Conservation (phyloP, 2,113 vertebrate species). For the Cynopterus brachyotis region DNA sequence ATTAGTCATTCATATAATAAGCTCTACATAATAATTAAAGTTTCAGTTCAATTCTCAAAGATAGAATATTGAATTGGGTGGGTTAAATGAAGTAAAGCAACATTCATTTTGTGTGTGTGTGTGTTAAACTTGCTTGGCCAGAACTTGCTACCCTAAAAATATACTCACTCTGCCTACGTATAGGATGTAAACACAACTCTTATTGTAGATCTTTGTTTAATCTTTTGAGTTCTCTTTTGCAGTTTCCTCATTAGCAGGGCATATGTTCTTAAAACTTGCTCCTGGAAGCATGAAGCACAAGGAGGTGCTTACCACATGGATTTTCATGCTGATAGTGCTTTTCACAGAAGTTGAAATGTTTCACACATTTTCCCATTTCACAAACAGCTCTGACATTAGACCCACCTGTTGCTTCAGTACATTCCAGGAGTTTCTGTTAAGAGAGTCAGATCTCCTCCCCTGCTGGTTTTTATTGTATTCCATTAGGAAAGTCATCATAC, state of each 20-base stretch:
- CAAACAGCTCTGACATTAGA: background rate
- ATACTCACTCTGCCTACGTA: background rate
- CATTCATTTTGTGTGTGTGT: conserved; percentile 35
- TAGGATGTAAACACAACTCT: conserved; percentile 55
- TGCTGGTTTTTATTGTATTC: background rate
- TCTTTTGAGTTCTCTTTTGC: conserved; percentile 23
- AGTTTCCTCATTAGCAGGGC: background rate
- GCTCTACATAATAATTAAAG: background rate
- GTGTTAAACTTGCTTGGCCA: conserved; percentile 52
- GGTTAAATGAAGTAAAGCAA: background rate
- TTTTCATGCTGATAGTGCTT: background rate
- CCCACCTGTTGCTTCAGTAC: background rate
- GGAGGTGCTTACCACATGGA: background rate
- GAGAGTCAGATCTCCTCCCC: background rate
- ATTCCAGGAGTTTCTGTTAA: background rate
- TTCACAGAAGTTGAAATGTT: background rate
- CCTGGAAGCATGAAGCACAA: background rate
- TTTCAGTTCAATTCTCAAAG: conserved; percentile 33
- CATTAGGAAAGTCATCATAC: background rate
- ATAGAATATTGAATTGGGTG: conserved; percentile 16
- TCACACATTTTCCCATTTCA: background rate
- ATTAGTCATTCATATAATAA: background rate
- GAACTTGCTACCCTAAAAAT: conserved; percentile 64
- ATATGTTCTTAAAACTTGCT: background rate
- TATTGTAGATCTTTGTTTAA: background rate